Conservation (phyloP, 2,888 invertebrate genomes). For the Drosophila prolongata region DNA sequence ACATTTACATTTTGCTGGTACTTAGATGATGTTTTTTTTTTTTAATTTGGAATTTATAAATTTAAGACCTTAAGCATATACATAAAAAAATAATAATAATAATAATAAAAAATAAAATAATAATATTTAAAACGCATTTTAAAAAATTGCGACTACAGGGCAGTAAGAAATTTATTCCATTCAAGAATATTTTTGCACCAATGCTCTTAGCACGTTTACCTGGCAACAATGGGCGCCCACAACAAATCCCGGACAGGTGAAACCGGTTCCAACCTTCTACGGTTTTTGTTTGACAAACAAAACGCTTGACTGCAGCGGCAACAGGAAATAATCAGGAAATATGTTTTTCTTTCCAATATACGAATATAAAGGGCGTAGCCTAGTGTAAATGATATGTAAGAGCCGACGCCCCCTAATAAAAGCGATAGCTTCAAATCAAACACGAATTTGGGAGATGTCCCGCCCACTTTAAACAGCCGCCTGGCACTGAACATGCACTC, state of each 20-base stretch:
- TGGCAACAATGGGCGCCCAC: conserved; percentile 35
- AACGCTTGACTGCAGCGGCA: conserved; percentile 36
- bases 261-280: conserved; percentile 43
- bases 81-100: neutral
- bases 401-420: conserved; percentile 31
- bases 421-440: conserved; percentile 32
- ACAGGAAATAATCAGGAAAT: conserved; percentile 54
- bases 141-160: neutral
- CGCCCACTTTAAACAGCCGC: conserved; percentile 63
- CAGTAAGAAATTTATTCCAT: neutral
- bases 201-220: conserved; percentile 21
- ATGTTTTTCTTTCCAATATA: conserved; percentile 24
- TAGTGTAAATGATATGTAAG: conserved; percentile 30
- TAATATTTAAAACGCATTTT: neutral
- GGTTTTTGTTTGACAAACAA: conserved; percentile 63
- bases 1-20: too few species aligned
- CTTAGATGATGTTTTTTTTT: too few species aligned
- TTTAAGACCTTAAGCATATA: neutral
- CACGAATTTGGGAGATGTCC: conserved; percentile 25
- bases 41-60: too few species aligned
- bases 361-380: conserved; percentile 63
- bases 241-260: conserved; percentile 33
- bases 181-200: conserved; percentile 1
- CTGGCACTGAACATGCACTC: conserved; percentile 39
- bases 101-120: neutral